These are phyloP conservation scores for Magallana nippona DNA, from an alignment of 2,888 invertebrate species.

Conservation along the genomic window DNA sequence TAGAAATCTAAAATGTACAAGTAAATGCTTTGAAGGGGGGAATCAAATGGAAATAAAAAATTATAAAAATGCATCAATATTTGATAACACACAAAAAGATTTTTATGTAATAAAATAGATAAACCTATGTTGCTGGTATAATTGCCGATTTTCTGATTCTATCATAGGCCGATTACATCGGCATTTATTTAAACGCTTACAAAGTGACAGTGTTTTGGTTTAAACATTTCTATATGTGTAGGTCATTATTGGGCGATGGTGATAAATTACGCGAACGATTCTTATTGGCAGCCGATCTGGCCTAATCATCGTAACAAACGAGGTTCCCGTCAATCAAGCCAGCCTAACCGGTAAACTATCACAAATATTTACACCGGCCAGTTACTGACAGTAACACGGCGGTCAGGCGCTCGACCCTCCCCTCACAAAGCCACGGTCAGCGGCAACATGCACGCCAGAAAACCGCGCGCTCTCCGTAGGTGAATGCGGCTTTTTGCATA, in stretches of 20 bases:
- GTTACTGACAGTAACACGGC: not conserved
- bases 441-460: not conserved
- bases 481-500: no score
- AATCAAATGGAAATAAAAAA: not conserved
- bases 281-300: not conserved
- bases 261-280: not conserved
- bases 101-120: no score
- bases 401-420: not conserved
- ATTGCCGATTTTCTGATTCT: no score
- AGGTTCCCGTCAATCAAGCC: slow-evolving; percentile 4
- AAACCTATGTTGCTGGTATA: no score
- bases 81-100: no score
- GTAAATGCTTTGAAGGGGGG: not conserved
- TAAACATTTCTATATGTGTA: not conserved
- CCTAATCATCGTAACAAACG: not conserved
- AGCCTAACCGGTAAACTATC: slow-evolving; percentile 3
- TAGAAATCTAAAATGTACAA: not conserved
- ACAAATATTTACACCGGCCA: slow-evolving; percentile 12
- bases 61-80: not conserved
- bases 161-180: no score
- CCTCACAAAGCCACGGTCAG: not conserved
- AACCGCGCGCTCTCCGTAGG: no score
- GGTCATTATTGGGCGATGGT: not conserved
- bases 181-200: no score
- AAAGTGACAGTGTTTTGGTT: not conserved